These are phyloP conservation scores for Cataglyphis hispanica DNA, from an alignment of 1,140 invertebrate genomes.

Conservation along the genomic window DNA sequence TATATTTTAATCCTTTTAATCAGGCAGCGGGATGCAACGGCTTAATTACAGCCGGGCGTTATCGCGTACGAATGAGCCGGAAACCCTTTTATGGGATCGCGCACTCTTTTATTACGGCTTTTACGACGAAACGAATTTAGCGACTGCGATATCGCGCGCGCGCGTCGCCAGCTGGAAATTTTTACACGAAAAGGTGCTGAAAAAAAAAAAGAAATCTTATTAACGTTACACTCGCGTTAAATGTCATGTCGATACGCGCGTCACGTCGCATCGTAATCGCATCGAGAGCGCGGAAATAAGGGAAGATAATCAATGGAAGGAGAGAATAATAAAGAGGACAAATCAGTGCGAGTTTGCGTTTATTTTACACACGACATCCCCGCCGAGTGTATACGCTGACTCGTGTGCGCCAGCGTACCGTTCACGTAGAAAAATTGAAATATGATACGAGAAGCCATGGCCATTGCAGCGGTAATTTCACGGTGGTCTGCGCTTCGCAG, in stretches of 20 bases:
- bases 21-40: constrained; percentile 50
- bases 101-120: constrained; percentile 46
- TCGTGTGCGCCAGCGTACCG: constrained; percentile 9
- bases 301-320: not conserved
- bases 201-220: constrained; percentile 41
- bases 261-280: not conserved
- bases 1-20: constrained; percentile 63
- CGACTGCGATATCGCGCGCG: constrained; percentile 27
- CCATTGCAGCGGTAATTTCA: constrained; percentile 52
- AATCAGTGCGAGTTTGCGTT: not conserved
- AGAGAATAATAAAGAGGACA: not conserved
- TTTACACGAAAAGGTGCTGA: not conserved
- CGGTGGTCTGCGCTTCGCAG: constrained; percentile 40
- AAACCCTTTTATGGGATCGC: constrained; percentile 41
- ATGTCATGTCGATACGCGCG: not conserved
- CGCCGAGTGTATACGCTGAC: no score
- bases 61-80: constrained; percentile 46
- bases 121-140: constrained; percentile 35
- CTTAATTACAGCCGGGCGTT: constrained; percentile 58
- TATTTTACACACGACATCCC: constrained; percentile 21
- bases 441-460: constrained; percentile 32
- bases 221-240: constrained; percentile 9
- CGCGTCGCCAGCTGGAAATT: not conserved
- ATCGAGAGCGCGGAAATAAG: not conserved
- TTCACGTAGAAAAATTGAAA: constrained; percentile 64